Percentiles rank a stretch among this genome's conserved stretches.
phyloP scores from a whole-genome alignment of 2,888 invertebrate species.

The Eupithecia subumbrata region DNA sequence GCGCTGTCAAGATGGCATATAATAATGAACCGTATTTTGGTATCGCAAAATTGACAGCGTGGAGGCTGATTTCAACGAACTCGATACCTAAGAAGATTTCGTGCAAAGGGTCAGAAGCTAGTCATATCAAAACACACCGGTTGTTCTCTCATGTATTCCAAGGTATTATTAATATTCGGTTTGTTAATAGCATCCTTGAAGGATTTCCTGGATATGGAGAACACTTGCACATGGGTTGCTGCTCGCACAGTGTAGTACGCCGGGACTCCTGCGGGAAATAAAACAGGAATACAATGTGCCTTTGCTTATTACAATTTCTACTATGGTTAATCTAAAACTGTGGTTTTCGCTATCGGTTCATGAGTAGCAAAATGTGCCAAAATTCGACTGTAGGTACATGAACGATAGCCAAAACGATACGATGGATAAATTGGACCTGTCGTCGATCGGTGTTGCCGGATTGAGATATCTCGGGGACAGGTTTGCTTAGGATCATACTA shows the following conservation, averaged over 20 bases:
- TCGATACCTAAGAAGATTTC: neutral
- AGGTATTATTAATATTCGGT: conserved; percentile 63
- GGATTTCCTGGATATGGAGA: conserved; percentile 64
- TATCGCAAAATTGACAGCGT: neutral
- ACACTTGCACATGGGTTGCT: conserved; percentile 68
- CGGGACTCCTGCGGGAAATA: conserved; percentile 59
- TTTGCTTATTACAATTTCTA: neutral
- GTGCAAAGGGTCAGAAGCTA: neutral
- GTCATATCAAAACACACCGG: conserved; percentile 52
- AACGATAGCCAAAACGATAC: too few species aligned
- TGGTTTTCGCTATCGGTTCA: too few species aligned
- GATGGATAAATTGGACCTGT: too few species aligned
- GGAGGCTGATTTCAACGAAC: neutral
- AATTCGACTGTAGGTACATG: too few species aligned
- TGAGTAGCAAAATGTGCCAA: too few species aligned
- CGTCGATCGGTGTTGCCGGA: too few species aligned
- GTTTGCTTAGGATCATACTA: too few species aligned
- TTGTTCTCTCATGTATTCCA: conserved; percentile 57
- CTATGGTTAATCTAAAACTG: too few species aligned
- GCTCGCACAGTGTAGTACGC: conserved; percentile 70
- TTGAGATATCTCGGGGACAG: too few species aligned
- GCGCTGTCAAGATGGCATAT: neutral
- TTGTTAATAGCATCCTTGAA: conserved; percentile 55
- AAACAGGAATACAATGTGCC: neutral
- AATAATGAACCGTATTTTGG: neutral